Conservation (phyloP, 2,113 vertebrate genomes). For the Dasypus novemcinctus region DNA sequence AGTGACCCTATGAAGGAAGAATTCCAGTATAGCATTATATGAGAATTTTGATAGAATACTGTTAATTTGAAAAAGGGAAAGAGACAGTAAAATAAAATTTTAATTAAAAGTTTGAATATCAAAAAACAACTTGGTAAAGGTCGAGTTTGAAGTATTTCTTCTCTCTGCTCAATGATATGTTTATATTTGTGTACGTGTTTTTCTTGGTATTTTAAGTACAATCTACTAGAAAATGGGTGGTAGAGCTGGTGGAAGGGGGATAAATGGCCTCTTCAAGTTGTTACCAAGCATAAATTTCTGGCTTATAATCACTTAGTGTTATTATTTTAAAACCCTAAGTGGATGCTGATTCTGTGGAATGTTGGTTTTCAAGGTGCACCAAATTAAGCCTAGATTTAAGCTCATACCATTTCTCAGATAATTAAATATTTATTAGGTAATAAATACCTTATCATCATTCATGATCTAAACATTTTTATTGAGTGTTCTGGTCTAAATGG, state of each 20-base stretch:
- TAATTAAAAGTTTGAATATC: background rate
- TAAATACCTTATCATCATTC: slow-evolving; percentile 27
- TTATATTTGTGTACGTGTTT: background rate
- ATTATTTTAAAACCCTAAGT: slow-evolving; percentile 1
- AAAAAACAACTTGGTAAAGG: background rate
- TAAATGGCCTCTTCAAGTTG: background rate
- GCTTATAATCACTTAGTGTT: slow-evolving; percentile 4
- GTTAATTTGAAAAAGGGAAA: background rate
- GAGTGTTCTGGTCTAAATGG: background rate
- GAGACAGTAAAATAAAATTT: background rate
- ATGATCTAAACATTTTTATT: slow-evolving; percentile 25
- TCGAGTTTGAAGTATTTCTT: slow-evolving; percentile 20
- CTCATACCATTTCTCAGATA: background rate
- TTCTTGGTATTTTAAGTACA: slow-evolving; percentile 1
- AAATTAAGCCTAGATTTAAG: slow-evolving; percentile 16
- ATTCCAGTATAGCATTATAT: background rate
- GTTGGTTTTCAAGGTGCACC: slow-evolving; percentile 31
- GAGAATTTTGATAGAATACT: background rate
- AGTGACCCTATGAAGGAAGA: background rate
- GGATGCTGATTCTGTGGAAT: background rate
- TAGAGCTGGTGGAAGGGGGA: background rate
- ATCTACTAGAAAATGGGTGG: background rate
- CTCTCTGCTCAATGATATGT: background rate
- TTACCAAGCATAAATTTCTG: background rate
- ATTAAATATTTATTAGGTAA: background rate